A percentile compares a stretch with the other conserved stretches of the same genome.
These are phyloP conservation scores for Protobothrops flavoviridis DNA, from an alignment of 2,113 vertebrate genomes.

Conservation along the genomic window DNA sequence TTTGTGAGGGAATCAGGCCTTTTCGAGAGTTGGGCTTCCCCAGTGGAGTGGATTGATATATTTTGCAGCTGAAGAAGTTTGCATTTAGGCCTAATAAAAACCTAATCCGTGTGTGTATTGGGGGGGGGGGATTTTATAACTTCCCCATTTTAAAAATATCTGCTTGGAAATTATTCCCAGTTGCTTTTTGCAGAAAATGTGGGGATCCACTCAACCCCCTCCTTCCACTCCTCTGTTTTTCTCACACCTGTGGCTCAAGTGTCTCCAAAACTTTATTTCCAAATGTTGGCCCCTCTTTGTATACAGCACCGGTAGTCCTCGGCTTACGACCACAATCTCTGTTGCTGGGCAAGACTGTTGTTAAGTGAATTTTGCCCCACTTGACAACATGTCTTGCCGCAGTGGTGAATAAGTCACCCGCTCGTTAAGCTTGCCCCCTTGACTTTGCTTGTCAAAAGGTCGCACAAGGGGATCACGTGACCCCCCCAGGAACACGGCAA, in stretches of 20 bases:
- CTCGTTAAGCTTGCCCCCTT: too few relatives aligned
- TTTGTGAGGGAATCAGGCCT: neutral
- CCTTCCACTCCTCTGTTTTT: neutral
- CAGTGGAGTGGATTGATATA: neutral
- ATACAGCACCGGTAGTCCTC: too few relatives aligned
- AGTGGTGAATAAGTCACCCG: too few relatives aligned
- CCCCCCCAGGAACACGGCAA: neutral
- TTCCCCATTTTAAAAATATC: neutral
- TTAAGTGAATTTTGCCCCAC: too few relatives aligned
- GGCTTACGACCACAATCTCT: too few relatives aligned
- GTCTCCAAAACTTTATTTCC: neutral
- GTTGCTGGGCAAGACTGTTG: too few relatives aligned
- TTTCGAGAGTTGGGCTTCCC: neutral
- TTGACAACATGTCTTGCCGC: too few relatives aligned
- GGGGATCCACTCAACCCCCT: neutral
- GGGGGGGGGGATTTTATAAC: neutral
- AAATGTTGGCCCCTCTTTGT: neutral
- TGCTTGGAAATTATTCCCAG: neutral
- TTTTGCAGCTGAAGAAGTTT: neutral
- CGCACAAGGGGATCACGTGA: too few relatives aligned
- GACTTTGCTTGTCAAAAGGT: neutral
- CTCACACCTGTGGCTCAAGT: too few relatives aligned
- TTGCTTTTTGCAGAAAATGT: neutral
- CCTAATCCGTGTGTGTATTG: neutral
- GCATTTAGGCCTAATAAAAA: neutral